phyloP scores from a whole-genome alignment of 2,888 invertebrate species.

The Agrilus biguttatus region DNA sequence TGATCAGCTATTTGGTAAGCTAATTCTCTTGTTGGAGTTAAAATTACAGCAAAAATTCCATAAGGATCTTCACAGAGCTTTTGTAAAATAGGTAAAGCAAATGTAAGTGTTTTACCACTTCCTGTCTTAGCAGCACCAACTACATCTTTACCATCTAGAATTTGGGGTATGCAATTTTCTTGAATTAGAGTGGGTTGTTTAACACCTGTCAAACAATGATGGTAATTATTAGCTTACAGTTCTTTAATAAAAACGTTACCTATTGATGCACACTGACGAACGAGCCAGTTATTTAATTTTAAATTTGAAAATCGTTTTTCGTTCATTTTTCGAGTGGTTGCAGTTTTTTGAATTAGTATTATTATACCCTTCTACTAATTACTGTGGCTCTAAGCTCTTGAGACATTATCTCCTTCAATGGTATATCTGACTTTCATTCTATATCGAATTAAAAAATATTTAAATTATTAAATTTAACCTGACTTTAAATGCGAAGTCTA shows the following conservation, averaged over 20 bases:
- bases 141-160: constrained; percentile 69
- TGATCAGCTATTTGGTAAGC: constrained; percentile 93
- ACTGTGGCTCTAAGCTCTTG: too few relatives aligned
- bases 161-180: constrained; percentile 61
- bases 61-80: constrained; percentile 86
- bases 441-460: too few relatives aligned
- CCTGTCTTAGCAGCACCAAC: constrained; percentile 97
- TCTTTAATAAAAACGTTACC: constrained; percentile 35
- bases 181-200: constrained; percentile 72
- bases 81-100: constrained; percentile 88
- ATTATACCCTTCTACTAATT: too few relatives aligned
- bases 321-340: constrained; percentile 3
- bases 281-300: constrained; percentile 58
- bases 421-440: too few relatives aligned
- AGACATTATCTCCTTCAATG: too few relatives aligned
- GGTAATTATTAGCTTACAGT: background rate
- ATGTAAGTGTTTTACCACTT: constrained; percentile 95
- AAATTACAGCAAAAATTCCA: constrained; percentile 85
- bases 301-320: constrained; percentile 41
- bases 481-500: too few relatives aligned
- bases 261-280: constrained; percentile 52
- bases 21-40: constrained; percentile 90
- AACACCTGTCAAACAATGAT: constrained; percentile 40
- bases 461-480: too few relatives aligned
- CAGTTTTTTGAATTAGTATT: too few relatives aligned